phyloP scores from a whole-genome alignment of 1,140 invertebrate genomes.

The Mamestra configurata region DNA sequence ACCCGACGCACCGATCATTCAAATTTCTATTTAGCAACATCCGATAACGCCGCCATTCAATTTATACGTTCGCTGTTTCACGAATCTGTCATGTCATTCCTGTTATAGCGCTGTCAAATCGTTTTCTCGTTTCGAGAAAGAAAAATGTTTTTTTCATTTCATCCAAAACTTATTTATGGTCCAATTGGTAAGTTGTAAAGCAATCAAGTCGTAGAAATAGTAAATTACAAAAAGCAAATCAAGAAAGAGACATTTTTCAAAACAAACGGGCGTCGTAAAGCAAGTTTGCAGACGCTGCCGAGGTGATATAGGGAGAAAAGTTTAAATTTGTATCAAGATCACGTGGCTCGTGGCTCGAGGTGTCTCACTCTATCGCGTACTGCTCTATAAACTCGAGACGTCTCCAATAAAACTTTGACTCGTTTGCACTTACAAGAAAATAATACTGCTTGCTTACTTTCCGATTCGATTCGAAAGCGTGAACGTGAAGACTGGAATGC shows the following conservation, averaged over 20 bases:
- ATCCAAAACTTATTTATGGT: constrained; percentile 8
- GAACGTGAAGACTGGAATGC: not conserved
- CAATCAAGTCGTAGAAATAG: constrained; percentile 18
- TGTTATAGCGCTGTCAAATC: constrained; percentile 13
- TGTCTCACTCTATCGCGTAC: constrained; percentile 32
- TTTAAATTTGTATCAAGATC: constrained; percentile 48
- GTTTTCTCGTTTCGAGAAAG: constrained; percentile 1
- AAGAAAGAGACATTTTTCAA: constrained; percentile 32
- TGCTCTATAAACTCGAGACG: constrained; percentile 42
- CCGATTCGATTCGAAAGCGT: not conserved
- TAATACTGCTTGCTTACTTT: constrained; percentile 46
- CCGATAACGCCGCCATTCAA: constrained; percentile 33
- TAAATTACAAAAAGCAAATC: constrained; percentile 36
- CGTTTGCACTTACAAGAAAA: constrained; percentile 47
- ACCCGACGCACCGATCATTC: constrained; percentile 27
- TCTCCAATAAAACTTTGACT: constrained; percentile 48
- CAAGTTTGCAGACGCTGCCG: constrained; percentile 15
- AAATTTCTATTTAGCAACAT: constrained; percentile 50
- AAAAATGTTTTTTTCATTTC: not conserved
- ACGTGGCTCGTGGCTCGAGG: constrained; percentile 30
- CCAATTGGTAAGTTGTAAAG: constrained; percentile 26
- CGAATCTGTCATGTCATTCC: constrained; percentile 12
- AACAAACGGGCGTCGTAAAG: constrained; percentile 29
- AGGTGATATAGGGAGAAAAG: constrained; percentile 40
- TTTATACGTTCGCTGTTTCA: constrained; percentile 6